Base-by-base conservation (phyloP, 1,140 invertebrate genomes). In the Gonioctena quinquepunctata region DNA sequence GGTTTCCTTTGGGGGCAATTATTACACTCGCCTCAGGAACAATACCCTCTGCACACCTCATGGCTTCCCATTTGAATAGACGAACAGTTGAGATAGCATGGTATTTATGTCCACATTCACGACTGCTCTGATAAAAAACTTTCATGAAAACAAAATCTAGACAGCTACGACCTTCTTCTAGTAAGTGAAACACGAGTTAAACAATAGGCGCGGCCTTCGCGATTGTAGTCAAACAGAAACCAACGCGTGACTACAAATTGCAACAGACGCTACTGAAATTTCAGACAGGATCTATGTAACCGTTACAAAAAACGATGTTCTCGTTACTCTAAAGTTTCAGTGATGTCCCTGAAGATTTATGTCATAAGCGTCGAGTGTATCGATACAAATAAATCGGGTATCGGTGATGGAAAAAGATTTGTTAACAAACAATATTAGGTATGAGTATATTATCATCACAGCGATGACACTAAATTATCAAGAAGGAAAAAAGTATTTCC, bases 131-230 rank as follows among this genome's bases (percentile, higher is more conserved):
- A 57, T 57, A 57, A 57, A 57, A 57, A 57, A 57, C 54, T 57
- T 57, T 57, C 54, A 23, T 57, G 25, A 57, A 57, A 57, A 57
- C 54, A 57, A 57, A 57, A 57, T 57, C 54, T 57, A 57, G 54
- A 57, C 54, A 57, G 54, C 22, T 23, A 16, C 54, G 54, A 57
- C 54, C 54, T 57, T 57, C 54, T 57, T 57, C 54, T 22, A 21
- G 54, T 25, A 25, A 57, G 25, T 25, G 54, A 57, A 57, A 57
- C 54, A 57, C 54, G 54, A 57, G 54, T 57, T 23, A 13, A 57
- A 57, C 54, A 57, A 57, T 57, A 57, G 54, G 54, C 54, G 54
- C 54, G 54, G 54, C 54, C 54, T 57, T 57, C 54, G 16, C 54
- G 54, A 25, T 57, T 22, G 25, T 23, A 25, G 21, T 25, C 21